phyloP scores from a whole-genome alignment of 2,113 vertebrate species.

The Sapajus apella region DNA sequence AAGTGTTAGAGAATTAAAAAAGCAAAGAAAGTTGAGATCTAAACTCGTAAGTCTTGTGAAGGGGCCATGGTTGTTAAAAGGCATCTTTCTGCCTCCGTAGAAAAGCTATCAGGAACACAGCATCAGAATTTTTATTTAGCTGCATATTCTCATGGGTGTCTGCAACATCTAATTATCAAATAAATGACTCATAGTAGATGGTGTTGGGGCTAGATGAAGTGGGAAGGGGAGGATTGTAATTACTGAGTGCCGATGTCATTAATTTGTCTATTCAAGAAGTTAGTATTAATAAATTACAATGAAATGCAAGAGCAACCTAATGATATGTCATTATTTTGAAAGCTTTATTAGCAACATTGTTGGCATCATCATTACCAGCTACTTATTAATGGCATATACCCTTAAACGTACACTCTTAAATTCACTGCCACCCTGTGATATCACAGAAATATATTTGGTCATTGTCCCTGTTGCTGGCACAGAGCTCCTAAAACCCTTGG shows the following conservation, averaged over 20 bases:
- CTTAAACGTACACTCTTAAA: conserved; percentile 41
- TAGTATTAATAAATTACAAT: conserved; percentile 38
- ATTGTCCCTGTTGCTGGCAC: not conserved
- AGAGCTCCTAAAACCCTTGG: not conserved
- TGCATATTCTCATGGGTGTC: conserved; percentile 1
- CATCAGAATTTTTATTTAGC: conserved; percentile 56
- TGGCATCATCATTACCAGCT: not conserved
- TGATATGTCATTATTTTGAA: conserved; percentile 49
- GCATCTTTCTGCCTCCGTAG: not conserved
- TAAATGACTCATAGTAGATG: conserved; percentile 55
- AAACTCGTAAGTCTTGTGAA: not conserved
- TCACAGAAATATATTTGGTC: conserved; percentile 27
- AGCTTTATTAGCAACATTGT: conserved; percentile 13
- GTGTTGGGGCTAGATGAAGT: not conserved
- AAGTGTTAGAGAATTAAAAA: not conserved
- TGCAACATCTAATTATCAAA: conserved; percentile 63
- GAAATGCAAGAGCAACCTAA: conserved; percentile 24
- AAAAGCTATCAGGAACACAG: not conserved
- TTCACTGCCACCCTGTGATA: conserved; percentile 15
- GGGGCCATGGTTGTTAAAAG: not conserved
- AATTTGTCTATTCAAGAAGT: conserved; percentile 50
- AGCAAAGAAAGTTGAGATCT: not conserved
- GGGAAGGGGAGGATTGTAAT: conserved; percentile 11
- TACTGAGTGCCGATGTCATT: conserved; percentile 51
- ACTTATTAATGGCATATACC: conserved; percentile 32